Evolutionary conservation across 2,113 vertebrate genomes (phyloP).

Genomic region (Pitta sordida): DNA sequence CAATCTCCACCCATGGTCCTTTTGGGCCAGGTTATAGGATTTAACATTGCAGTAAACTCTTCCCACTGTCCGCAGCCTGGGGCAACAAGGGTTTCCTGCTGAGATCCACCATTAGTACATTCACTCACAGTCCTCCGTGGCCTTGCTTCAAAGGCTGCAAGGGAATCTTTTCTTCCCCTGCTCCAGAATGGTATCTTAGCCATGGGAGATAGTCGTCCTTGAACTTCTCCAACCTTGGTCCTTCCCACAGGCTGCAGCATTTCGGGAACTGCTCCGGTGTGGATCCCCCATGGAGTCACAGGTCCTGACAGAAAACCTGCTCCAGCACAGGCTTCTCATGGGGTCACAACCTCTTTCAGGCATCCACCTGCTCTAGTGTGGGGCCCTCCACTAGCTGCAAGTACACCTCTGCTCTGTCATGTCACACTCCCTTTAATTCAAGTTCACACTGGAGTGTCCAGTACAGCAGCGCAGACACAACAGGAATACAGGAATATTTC

Average conservation of each 20-base stretch:
- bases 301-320: not conserved
- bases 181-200: not conserved
- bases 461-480: not conserved
- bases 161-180: not conserved
- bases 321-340: not conserved
- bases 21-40: not conserved
- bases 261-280: rapidly evolving
- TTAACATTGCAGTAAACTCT: not conserved
- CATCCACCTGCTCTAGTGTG: not conserved
- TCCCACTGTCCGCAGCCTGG: not conserved
- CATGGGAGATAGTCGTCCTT: not conserved
- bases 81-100: not conserved
- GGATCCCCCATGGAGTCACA: no score
- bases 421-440: no score
- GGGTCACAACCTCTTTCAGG: not conserved
- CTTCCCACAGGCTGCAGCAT: not conserved
- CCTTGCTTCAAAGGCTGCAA: not conserved
- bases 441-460: not conserved
- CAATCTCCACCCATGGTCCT: not conserved
- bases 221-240: not conserved
- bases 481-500: not conserved
- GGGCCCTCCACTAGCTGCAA: not conserved
- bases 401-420: not conserved
- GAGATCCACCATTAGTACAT: not conserved
- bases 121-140: not conserved